phyloP scores from a whole-genome alignment of 2,888 invertebrate genomes.

The Exephanes ischioxanthus region DNA sequence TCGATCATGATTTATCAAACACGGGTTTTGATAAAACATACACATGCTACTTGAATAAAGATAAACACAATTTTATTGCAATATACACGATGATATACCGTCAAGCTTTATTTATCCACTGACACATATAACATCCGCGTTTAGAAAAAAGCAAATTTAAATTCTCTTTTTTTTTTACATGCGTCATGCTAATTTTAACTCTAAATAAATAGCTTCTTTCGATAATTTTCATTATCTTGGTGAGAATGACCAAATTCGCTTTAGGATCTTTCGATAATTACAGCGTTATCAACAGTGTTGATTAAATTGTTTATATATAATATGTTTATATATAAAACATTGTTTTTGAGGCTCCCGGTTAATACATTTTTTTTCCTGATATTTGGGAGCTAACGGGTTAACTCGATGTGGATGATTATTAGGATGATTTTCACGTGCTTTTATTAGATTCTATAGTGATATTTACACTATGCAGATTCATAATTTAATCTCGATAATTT shows the following conservation, averaged over 20 bases:
- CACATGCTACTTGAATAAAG: not conserved
- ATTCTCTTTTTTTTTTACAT: not conserved
- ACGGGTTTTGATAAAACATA: conserved; percentile 2
- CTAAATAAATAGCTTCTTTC: not conserved
- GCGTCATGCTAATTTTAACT: not conserved
- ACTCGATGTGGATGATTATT: not conserved
- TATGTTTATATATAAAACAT: too few species aligned
- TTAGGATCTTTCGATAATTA: too few species aligned
- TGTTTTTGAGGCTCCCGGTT: not conserved
- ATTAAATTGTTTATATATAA: too few species aligned
- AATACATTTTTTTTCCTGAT: not conserved
- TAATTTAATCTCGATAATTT: not conserved
- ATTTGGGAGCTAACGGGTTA: not conserved
- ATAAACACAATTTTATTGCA: not conserved
- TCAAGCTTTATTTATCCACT: not conserved
- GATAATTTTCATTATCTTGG: not conserved
- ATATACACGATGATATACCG: not conserved
- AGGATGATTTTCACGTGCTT: not conserved
- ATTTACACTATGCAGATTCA: not conserved
- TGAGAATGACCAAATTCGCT: too few species aligned
- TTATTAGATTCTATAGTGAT: conserved; percentile 1
- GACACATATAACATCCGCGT: not conserved
- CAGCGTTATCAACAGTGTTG: too few species aligned
- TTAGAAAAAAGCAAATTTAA: not conserved
- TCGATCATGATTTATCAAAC: not conserved